Base-by-base conservation (phyloP, 1,140 invertebrate genomes). In the Penaeus japonicus region DNA sequence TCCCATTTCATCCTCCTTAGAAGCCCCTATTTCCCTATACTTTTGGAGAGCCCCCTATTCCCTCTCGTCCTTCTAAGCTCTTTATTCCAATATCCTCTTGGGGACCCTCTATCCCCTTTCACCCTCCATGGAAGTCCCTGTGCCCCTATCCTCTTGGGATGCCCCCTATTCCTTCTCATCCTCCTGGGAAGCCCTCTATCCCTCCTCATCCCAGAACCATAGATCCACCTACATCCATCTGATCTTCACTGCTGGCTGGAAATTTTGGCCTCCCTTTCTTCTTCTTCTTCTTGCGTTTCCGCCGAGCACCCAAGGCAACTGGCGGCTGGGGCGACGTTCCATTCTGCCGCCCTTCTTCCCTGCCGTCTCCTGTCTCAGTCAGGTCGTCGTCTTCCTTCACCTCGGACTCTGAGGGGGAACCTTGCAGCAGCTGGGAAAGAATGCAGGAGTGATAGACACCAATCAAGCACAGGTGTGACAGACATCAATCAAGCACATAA, bases 371-470 rank as follows among this genome's bases (percentile, higher is more conserved):
- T 77, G 92, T 92, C 87, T 94, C 91, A 85, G 88, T 91, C 91
- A 95, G 87, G 75, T 92, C 95, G 91, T 95, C 95, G 91, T 95
- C 95, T 91, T 95, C 95, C 92, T 95, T 95, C 5, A 95, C 95
- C 92, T 95, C 95, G 90, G 94, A 95, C 91, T 95, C 95, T 22
- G 92, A 92, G 39, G 91, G 87, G 90, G 94, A 94, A 91, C 95
- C 94, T 53, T 87, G 85, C 5, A 87, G 53, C 39, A 87, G 55
- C 85, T 87, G 78, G 1, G 54, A 62, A 30, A 62, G 12, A n/a
- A 32, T 17, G n/a, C n/a, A 62, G 10, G 53, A 2, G n/a, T n/a
- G 18, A 24, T 18, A 24, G 18, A 81, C 22, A 27, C 12, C 10
- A 54, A 5, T 20, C n/a, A 81, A 2, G 30, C 24, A 57, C n/a